Base-by-base conservation (phyloP, 2,113 vertebrate genomes). In the Regulus satrapa region DNA sequence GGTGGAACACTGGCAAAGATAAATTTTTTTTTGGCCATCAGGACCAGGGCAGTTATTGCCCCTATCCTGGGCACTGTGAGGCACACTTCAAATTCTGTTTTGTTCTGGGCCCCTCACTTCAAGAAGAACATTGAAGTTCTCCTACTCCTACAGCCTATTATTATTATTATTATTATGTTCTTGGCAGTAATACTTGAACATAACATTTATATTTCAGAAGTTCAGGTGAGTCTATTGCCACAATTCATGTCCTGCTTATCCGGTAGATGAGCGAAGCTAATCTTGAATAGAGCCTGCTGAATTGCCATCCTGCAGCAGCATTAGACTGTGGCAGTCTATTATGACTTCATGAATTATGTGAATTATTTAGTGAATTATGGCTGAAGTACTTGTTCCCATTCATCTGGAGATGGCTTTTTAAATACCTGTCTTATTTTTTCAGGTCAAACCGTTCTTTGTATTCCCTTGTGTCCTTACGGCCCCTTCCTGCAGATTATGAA, bases 361-460 rank as follows among this genome's bases (percentile, higher is more conserved):
- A n/a, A n/a, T n/a, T n/a, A n/a, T n/a, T n/a, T n/a, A n/a, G n/a
- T n/a, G n/a, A 81, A 91, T 73, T 32, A 16, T 26, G 4, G 86
- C 45, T 77, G 55, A 92, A 80, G 11, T 71, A 64, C n/a, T 56
- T 81, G 43, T 81, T 85, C 25, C 54, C 6, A 18, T 79, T 95
- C 45, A 25, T 18, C 14, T 83, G 23, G 74, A 49, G 49, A 45
- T 21, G 40, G 28, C 21, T 86, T 83, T 77, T 41, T 8, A 90
- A 80, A 52, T 86, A 6, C 64, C 29, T 85, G 24, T 84, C 59
- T 88, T 94, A 43, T 74, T 92, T 95, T 86, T 82, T 88, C 81
- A 98, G 99, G 99, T 99, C 99, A 92, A 99, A 99, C 92, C 98
- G 98, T 92, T 99, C 99, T 34, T 92, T 99, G 18, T 99, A 98